Conservation (phyloP, 2,113 vertebrate species). For the Saccopteryx leptura region DNA sequence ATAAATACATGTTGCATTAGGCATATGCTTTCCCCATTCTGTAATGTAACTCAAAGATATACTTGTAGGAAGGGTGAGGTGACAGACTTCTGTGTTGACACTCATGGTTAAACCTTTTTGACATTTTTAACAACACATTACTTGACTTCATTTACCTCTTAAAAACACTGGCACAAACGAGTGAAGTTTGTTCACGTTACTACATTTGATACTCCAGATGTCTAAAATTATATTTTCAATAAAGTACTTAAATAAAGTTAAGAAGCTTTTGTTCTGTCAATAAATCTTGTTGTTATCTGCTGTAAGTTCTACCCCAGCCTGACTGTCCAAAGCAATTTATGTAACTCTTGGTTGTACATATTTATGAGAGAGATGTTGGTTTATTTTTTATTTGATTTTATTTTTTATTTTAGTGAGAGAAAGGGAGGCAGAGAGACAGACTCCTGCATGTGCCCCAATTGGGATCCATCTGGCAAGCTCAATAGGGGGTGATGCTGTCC, state of each 20-base stretch:
- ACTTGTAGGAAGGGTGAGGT: neutral
- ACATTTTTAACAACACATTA: neutral
- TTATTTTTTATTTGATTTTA: neutral
- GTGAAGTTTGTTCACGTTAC: neutral
- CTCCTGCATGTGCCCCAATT: no score
- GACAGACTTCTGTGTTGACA: neutral
- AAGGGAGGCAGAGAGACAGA: no score
- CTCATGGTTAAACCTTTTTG: neutral
- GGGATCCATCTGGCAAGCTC: no score
- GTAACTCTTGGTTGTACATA: neutral
- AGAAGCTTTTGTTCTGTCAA: neutral
- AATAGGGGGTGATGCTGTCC: no score
- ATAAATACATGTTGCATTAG: neutral
- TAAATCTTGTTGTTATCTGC: neutral
- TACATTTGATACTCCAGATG: neutral
- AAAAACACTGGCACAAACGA: neutral
- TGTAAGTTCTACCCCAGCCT: neutral
- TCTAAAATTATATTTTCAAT: neutral
- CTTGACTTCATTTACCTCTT: neutral
- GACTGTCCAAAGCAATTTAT: neutral
- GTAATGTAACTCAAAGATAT: neutral
- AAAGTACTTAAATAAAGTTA: neutral
- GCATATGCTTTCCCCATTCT: neutral
- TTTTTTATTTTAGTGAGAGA: no score
- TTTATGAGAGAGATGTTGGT: neutral